Conservation (phyloP, 2,797 vertebrate genomes). For the Sorex maritimensis region DNA sequence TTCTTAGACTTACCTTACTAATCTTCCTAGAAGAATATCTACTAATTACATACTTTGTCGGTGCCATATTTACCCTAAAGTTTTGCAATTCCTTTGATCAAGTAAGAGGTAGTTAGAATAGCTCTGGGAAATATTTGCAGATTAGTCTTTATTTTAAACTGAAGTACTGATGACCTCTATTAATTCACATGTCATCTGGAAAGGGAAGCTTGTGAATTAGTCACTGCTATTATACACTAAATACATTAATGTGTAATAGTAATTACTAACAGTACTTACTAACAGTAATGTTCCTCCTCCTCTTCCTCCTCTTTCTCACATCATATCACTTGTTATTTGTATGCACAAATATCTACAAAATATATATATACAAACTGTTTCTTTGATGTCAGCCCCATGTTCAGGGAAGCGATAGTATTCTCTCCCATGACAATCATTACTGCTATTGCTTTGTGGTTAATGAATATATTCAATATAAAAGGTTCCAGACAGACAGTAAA, state of each 20-base stretch:
- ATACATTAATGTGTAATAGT: background rate
- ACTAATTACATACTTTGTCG: background rate
- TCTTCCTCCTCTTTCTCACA: background rate
- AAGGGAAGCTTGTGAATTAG: background rate
- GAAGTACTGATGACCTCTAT: background rate
- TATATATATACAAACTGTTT: background rate
- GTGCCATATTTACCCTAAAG: background rate
- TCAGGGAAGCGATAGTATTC: conserved; percentile 11
- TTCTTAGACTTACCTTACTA: background rate
- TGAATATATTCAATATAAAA: conserved; percentile 54
- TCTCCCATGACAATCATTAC: background rate
- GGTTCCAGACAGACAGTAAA: background rate
- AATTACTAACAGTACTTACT: too few relatives aligned
- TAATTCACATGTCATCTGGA: background rate
- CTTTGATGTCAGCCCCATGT: conserved; percentile 11
- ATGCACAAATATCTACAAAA: background rate
- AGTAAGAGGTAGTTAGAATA: background rate
- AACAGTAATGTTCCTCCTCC: too few relatives aligned
- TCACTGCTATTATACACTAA: background rate
- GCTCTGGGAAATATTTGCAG: background rate
- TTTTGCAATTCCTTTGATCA: background rate
- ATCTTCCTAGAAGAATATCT: background rate
- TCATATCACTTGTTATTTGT: background rate
- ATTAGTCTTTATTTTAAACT: conserved; percentile 42
- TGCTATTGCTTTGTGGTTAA: conserved; percentile 21